Evolutionary conservation across 1,140 invertebrate genomes (phyloP), one percentile per base, ranked within the genome.

Genomic region (Drosophila bocki): DNA sequence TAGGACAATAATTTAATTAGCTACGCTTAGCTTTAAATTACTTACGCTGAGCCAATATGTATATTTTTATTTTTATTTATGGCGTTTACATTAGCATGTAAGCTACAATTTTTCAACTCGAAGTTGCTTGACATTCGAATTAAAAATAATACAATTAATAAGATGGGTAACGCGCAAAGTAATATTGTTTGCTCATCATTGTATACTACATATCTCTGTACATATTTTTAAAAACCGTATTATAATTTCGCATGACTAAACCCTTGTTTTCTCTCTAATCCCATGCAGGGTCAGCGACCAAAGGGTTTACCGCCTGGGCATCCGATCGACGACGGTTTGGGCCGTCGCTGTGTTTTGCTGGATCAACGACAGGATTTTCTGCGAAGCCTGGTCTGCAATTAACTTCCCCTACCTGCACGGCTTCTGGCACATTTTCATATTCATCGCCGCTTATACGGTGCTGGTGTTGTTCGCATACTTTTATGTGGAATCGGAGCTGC

Each of bases 341-440:
- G 79, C 95, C 9, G 82, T 96, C 12, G 96, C 96, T 5, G 95
- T 97, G 11, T 93, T 95, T 65, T 96, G 95, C 83, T 97, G 96
- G 96, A 93, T 97, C 13, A 96, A 96, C 72, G 96, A 97, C 93
- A 93, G 96, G 26, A 92, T 97, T 72, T 96, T 97, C 91, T 97
- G 96, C 90, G 96, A 96, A 79, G 94, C 95, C 22, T 97, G 96
- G 96, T 94, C 95, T 1, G 94, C 94, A 9, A 94, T 97, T 19
- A 95, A 96, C 91, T 96, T 97, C 80, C 96, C 96, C 0, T 97
- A 97, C 93, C 93, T 97, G 75, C 96, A 97, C 92, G 96, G 95
- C 15, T 93, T 97, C 8, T 97, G 96, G 96, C 96, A 97, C 92
- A 93, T 97, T 19, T 94, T 97, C 44, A 97, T 97, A 75, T 97